Evolutionary conservation across 2,797 vertebrate species (phyloP).

Genomic region (Dromococcyx pavoninus): DNA sequence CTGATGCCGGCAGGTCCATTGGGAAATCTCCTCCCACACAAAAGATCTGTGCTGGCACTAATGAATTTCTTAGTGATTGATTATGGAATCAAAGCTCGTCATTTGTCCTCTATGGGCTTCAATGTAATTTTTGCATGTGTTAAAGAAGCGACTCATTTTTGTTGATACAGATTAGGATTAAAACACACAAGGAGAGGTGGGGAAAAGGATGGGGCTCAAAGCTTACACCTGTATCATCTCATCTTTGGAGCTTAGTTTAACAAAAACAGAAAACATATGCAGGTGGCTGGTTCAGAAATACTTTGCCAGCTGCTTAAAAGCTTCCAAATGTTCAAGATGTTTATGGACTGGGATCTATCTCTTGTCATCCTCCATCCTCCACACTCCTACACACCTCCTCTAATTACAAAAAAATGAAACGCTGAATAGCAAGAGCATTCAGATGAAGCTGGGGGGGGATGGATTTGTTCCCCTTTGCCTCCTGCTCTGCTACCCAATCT

Average conservation of each 20-base stretch:
- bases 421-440: background rate
- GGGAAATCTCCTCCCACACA: background rate
- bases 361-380: background rate
- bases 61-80: constrained; percentile 11
- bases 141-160: constrained; percentile 18
- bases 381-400: background rate
- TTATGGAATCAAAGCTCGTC: constrained; percentile 21
- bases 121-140: background rate
- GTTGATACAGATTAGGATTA: constrained; percentile 45
- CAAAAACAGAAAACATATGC: constrained; percentile 32
- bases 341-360: constrained; percentile 30
- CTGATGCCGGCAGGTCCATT: background rate
- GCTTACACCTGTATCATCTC: constrained; percentile 29
- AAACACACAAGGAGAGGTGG: background rate
- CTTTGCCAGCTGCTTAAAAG: constrained; percentile 48
- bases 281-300: constrained; percentile 35
- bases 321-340: constrained; percentile 59
- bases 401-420: background rate
- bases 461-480: background rate
- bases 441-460: background rate
- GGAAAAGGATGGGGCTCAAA: background rate
- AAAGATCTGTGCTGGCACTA: background rate
- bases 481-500: background rate
- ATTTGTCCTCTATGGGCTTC: background rate
- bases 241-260: constrained; percentile 29